Base-by-base conservation (phyloP, 2,797 vertebrate genomes). In the Nannoperca obscura region DNA sequence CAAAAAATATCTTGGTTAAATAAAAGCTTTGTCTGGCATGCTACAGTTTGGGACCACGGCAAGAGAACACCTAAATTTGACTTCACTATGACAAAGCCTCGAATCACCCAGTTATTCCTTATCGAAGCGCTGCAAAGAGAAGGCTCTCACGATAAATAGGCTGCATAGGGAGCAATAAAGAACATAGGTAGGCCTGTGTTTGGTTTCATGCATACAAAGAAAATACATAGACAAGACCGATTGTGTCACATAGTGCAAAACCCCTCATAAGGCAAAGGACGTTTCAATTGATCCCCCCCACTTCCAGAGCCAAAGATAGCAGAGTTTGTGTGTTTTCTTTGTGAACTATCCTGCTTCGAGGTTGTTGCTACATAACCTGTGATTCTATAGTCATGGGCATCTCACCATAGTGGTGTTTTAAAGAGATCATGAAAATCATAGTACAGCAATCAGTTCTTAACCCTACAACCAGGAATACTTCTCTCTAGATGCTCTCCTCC, bases 231-330 rank as follows among this genome's bases (percentile, higher is more conserved):
- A 95, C 93, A 89, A 86, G 94, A 95, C 93, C 93, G 87, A 93
- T 87, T 91, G 83, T 89, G 92, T 91, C 93, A 95, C 94, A 97
- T 96, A 97, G 97, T 97, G 97, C 97, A 98, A 97, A 93, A 96
- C 95, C 95, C 95, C 95, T 95, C 93, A 95, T 88, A 90, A 90
- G 61, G 92, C 83, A 47, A 54, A 88, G 71, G 93, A 90, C 81
- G 79, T 87, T 59, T 70, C 44, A 74, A 81, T 74, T 85, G n/a
- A 91, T 90, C 7, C 30, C 46, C 27, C 11, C 40, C 20, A 44
- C 59, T 61, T 76, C 78, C 76, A 77, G 69, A 85, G 62, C 63
- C 57, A 73, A 42, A 73, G 59, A 74, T 30, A 70, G 34, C 46
- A 60, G 64, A 71, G 62, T 71, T 38, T 54, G 79, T 49, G 65